Conservation (phyloP, 1,140 invertebrate species). For the Fragariocoptes setiger region DNA sequence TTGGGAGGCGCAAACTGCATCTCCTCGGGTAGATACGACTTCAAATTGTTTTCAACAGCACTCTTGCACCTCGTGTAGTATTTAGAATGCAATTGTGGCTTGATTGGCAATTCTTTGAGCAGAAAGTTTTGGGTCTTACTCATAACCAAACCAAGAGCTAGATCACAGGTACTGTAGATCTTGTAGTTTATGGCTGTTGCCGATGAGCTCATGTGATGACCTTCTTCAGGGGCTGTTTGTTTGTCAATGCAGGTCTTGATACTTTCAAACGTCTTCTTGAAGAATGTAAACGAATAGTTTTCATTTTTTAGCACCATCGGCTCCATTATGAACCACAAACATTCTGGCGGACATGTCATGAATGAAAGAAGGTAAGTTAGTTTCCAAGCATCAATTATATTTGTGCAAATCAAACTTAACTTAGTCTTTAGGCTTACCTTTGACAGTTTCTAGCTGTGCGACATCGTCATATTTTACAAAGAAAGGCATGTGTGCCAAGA, state of each 20-base stretch:
- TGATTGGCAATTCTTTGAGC: slow-evolving; percentile 50
- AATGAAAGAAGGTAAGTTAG: slow-evolving; percentile 7
- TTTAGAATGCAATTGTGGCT: slow-evolving; percentile 24
- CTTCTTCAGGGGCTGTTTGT: slow-evolving; percentile 4
- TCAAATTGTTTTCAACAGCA: slow-evolving; percentile 12
- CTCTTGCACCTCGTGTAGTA: slow-evolving; percentile 16
- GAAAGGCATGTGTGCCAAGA: slow-evolving; percentile 59
- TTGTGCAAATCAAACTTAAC: neutral
- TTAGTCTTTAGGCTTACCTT: slow-evolving; percentile 7
- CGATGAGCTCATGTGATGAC: neutral
- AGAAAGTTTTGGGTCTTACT: slow-evolving; percentile 55
- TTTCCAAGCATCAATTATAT: neutral
- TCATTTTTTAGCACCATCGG: slow-evolving; percentile 69
- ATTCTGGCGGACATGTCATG: slow-evolving; percentile 15
- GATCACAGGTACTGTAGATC: slow-evolving; percentile 78
- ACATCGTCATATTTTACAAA: slow-evolving; percentile 38
- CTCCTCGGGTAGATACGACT: slow-evolving; percentile 16
- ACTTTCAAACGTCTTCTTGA: slow-evolving; percentile 52
- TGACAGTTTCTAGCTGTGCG: slow-evolving; percentile 22
- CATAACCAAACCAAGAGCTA: slow-evolving; percentile 57
- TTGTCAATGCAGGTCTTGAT: slow-evolving; percentile 15
- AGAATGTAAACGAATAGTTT: slow-evolving; percentile 77
- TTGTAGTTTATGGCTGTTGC: slow-evolving; percentile 26
- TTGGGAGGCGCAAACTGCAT: slow-evolving; percentile 15
- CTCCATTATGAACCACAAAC: slow-evolving; percentile 71